Conservation (phyloP, 1,140 invertebrate genomes). For the silkworm (Bombyx mori) region ASM3026992v2 NC_085111.1:4947001-4947500, state of each 20-base stretch:
- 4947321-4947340: constrained; percentile 51
- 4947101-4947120: not conserved
- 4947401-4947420: constrained; percentile 65
- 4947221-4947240: constrained; percentile 71
- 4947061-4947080: not conserved
- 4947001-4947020: not conserved
- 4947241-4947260: constrained; percentile 59
- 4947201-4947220: constrained; percentile 37
- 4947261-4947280: constrained; percentile 72
- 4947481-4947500: constrained; percentile 72
- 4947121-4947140: constrained; percentile 16
- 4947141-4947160: not conserved
- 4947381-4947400: constrained; percentile 70
- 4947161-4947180: not conserved
- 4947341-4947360: constrained; percentile 67
- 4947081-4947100: not conserved
- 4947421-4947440: constrained; percentile 70
- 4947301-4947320: constrained; percentile 67
- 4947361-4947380: constrained; percentile 65
- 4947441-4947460: constrained; percentile 65
- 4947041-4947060: not conserved
- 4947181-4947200: not conserved
- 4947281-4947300: constrained; percentile 70
- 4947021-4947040: not conserved
- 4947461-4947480: constrained; percentile 69